Evolutionary conservation across 37 sponge, comb jelly and placozoan species (phyloP), one percentile per base, ranked within the genome.

Genomic region (Eunapius fragilis): DNA sequence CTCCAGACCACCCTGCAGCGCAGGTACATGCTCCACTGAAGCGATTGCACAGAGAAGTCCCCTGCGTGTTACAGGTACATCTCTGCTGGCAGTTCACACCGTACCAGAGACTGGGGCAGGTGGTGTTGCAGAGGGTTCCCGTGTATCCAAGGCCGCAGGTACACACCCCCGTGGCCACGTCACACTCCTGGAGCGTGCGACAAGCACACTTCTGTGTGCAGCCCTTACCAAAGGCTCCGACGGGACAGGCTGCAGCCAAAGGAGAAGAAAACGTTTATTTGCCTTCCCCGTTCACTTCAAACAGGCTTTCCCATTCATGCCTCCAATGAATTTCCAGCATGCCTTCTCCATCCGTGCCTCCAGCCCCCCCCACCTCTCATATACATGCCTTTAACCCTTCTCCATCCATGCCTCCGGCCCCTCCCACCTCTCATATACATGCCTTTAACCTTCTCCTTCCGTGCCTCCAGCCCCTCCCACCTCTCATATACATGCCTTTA

Each of bases 101-200:
- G 87, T 75, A 91, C 71, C 27, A 74, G 17, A 83, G 80, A 36
- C 67, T 48, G 10, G 75, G 80, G 49, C 91, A 91, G 11, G 4
- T 86, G 38, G 78, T 69, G 72, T 69, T 78, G 69, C 93, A 93
- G 72, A 35, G 75, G 25, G 74, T 30, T 3, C 94, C 94, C 48
- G 71, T 81, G 76, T 80, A 93, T 26, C 90, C 94, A 0, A 74
- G 13, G 5, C 78, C 80, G 75, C 94, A 93, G 0, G 68, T 37
- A 50, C 94, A 93, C 58, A 70, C 68, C 28, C 94, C 94, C 70
- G 88, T 89, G 73, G 84, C 84, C 69, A 83, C 76, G 34, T 84
- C 68, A 80, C 94, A 93, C 77, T 87, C 76, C 4, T 47, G 24
- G 0, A 68, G 77, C 13, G 70, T 77, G n/a, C 85, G 77, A 85